phyloP scores from a whole-genome alignment of 2,888 invertebrate genomes.

The Xylocampa areola region DNA sequence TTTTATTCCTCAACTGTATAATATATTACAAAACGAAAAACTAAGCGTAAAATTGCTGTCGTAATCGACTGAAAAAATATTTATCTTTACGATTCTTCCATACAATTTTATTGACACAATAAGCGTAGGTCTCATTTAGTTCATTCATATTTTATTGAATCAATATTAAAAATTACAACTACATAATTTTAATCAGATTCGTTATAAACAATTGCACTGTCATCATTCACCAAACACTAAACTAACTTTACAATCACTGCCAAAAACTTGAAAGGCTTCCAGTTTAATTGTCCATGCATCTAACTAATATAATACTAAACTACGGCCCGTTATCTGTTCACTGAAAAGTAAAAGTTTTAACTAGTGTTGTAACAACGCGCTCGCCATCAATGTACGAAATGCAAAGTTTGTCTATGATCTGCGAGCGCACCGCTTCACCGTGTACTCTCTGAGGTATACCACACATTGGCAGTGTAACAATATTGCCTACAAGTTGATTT shows the following conservation, averaged over 20 bases:
- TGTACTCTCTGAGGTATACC: constrained; percentile 38
- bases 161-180: constrained; percentile 61
- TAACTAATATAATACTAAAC: constrained; percentile 52
- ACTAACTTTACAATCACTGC: constrained; percentile 45
- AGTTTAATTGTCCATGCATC: constrained; percentile 36
- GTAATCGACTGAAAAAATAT: constrained; percentile 81
- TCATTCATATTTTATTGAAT: constrained; percentile 59
- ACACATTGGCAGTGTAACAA: constrained; percentile 25
- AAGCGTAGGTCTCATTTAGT: constrained; percentile 75
- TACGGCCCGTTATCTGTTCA: constrained; percentile 58
- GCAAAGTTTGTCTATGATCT: not conserved
- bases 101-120: constrained; percentile 76
- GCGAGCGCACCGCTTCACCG: constrained; percentile 31
- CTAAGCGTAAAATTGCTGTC: constrained; percentile 71
- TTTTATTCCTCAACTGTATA: constrained; percentile 63
- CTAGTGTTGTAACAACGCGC: constrained; percentile 27
- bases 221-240: constrained; percentile 58
- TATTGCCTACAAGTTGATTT: constrained; percentile 45
- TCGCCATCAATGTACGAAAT: constrained; percentile 27
- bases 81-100: constrained; percentile 66
- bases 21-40: constrained; percentile 71
- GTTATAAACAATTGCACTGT: constrained; percentile 69
- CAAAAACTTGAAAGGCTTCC: constrained; percentile 45
- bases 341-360: constrained; percentile 46
- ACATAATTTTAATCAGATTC: constrained; percentile 66